Evolutionary conservation across 2,888 invertebrate species (phyloP).

Genomic region (Oscheius sp.): DNA sequence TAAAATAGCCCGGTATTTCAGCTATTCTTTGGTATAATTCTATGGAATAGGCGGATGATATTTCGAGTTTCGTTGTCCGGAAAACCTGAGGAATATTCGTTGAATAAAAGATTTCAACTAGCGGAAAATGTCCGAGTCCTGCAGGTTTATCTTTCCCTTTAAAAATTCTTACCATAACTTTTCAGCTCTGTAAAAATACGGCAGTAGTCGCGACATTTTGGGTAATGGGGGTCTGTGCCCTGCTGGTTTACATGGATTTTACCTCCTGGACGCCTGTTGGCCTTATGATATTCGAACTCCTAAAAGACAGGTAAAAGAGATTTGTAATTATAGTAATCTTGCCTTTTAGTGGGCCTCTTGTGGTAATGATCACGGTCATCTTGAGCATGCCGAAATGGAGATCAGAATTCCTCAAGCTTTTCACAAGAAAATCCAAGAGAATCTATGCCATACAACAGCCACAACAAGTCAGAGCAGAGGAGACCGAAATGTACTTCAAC

Average conservation of each 20-base stretch:
- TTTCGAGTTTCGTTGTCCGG: constrained; percentile 28
- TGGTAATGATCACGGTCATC: constrained; percentile 27
- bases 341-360: constrained; percentile 14
- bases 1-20: not conserved
- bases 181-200: constrained; percentile 27
- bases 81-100: constrained; percentile 20
- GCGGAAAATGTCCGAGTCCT: constrained; percentile 25
- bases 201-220: constrained; percentile 6
- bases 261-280: constrained; percentile 9
- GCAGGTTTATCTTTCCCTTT: not conserved
- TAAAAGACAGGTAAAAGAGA: constrained; percentile 5
- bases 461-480: not conserved
- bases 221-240: not conserved
- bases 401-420: not conserved
- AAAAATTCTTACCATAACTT: not conserved
- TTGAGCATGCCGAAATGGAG: constrained; percentile 26
- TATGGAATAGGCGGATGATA: constrained; percentile 18
- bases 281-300: constrained; percentile 17
- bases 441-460: not conserved
- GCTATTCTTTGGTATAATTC: constrained; percentile 25
- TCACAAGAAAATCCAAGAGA: not conserved
- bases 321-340: not conserved
- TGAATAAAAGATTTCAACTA: constrained; percentile 27
- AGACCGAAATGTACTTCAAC: constrained; percentile 16
- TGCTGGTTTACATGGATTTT: constrained; percentile 23